Evolutionary conservation across 2,113 vertebrate genomes (phyloP).

Genomic region (Caranx melampygus): DNA sequence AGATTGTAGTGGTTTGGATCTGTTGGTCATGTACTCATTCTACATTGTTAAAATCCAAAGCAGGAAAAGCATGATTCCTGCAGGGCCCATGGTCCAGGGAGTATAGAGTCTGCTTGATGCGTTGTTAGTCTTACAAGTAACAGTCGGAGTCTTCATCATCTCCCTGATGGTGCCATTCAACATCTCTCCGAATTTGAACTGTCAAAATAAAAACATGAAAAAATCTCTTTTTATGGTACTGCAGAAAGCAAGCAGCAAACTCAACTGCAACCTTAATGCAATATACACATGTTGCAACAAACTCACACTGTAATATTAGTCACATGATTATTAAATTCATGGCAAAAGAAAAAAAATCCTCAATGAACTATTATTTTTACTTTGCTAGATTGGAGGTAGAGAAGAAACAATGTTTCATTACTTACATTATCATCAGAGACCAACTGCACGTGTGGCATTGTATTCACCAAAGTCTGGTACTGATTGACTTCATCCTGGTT

Average conservation of each 20-base stretch:
- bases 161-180: conserved; percentile 9
- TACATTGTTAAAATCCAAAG: conserved; percentile 41
- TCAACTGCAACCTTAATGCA: neutral
- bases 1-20: neutral
- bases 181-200: fast-evolving
- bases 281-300: too few species aligned
- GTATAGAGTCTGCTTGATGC: neutral
- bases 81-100: conserved; percentile 37
- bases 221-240: neutral
- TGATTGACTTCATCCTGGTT: conserved; percentile 22
- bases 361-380: neutral
- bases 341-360: neutral
- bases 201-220: conserved; percentile 10
- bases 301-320: too few species aligned
- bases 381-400: neutral
- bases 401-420: neutral
- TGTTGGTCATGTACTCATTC: neutral
- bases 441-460: conserved; percentile 36
- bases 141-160: conserved; percentile 47
- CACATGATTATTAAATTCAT: too few species aligned
- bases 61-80: conserved; percentile 29
- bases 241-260: neutral
- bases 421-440: conserved; percentile 49
- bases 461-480: conserved; percentile 70
- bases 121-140: conserved; percentile 33